These are phyloP conservation scores for Sylvilagus bachmani DNA, from an alignment of 2,113 vertebrate species.

Conservation along the genomic window DNA sequence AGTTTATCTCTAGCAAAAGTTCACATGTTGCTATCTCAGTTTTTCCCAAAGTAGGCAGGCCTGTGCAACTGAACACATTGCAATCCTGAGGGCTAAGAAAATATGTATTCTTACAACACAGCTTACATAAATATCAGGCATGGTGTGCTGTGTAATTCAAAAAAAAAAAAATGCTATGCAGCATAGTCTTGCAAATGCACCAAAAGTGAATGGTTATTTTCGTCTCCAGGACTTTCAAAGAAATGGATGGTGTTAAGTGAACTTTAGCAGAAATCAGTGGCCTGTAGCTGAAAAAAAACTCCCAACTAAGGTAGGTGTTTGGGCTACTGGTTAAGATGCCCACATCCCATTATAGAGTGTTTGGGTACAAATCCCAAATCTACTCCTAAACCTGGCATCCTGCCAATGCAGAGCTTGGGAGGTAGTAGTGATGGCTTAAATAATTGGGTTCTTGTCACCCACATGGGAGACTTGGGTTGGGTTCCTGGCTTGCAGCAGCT, in stretches of 20 bases:
- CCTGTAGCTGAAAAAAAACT: constrained; percentile 41
- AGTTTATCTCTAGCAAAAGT: constrained; percentile 57
- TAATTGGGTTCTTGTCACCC: too few relatives aligned
- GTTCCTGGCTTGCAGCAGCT: too few relatives aligned
- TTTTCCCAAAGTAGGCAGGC: constrained; percentile 63
- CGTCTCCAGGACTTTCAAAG: constrained; percentile 65
- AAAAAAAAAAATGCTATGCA: constrained; percentile 66
- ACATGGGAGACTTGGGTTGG: too few relatives aligned
- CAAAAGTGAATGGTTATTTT: constrained; percentile 70
- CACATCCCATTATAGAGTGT: too few relatives aligned
- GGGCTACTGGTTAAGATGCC: too few relatives aligned
- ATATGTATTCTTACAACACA: constrained; percentile 63
- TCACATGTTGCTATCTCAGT: constrained; percentile 52
- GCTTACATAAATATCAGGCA: constrained; percentile 69
- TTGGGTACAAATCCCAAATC: too few relatives aligned
- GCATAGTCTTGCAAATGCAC: constrained; percentile 57
- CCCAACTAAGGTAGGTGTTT: background rate
- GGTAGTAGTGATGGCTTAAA: too few relatives aligned
- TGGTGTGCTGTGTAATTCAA: constrained; percentile 27
- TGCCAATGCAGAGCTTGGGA: too few relatives aligned
- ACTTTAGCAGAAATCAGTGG: constrained; percentile 39
- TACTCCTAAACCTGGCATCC: too few relatives aligned
- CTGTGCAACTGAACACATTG: constrained; percentile 51
- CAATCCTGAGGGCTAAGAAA: background rate
- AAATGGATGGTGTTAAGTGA: constrained; percentile 68